A percentile compares a stretch with the other conserved stretches of the same genome.
phyloP scores from a whole-genome alignment of 2,888 invertebrate genomes.

The Agelastica alni region DNA sequence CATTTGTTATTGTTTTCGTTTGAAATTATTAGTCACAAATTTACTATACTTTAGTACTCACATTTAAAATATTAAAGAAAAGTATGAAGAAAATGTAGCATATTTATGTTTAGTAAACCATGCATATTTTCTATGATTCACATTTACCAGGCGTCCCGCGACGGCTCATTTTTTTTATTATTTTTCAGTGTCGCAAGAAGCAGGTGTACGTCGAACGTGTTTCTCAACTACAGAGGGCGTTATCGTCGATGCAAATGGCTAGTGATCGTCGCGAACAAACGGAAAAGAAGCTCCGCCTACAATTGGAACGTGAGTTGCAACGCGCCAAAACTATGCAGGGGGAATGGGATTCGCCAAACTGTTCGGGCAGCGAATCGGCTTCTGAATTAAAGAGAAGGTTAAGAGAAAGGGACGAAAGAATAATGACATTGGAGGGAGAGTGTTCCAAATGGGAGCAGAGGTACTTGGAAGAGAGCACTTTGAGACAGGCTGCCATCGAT shows the following conservation, averaged over 20 bases:
- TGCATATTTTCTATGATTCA: no score
- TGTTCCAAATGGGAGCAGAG: slow-evolving; percentile 86
- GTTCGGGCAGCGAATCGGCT: slow-evolving; percentile 61
- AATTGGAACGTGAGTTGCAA: slow-evolving; percentile 83
- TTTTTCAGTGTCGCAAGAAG: slow-evolving; percentile 74
- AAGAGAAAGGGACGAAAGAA: slow-evolving; percentile 71
- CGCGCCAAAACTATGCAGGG: slow-evolving; percentile 55
- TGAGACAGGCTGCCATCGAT: slow-evolving; percentile 80
- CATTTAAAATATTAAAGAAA: no score
- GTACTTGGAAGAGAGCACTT: slow-evolving; percentile 79
- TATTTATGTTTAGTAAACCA: no score
- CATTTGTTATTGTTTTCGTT: no score
- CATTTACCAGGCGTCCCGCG: no score
- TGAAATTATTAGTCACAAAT: no score
- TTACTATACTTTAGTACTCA: no score
- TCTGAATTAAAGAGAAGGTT: slow-evolving; percentile 67
- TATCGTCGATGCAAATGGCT: slow-evolving; percentile 79
- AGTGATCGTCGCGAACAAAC: slow-evolving; percentile 85
- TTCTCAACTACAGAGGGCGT: slow-evolving; percentile 79
- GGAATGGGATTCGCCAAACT: slow-evolving; percentile 52
- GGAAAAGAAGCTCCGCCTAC: slow-evolving; percentile 80
- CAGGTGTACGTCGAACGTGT: slow-evolving; percentile 84
- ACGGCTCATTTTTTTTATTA: no score
- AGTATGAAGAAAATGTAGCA: no score
- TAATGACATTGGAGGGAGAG: slow-evolving; percentile 76